Conservation (phyloP, 2,797 vertebrate species). For the Pagetopsis macropterus region DNA sequence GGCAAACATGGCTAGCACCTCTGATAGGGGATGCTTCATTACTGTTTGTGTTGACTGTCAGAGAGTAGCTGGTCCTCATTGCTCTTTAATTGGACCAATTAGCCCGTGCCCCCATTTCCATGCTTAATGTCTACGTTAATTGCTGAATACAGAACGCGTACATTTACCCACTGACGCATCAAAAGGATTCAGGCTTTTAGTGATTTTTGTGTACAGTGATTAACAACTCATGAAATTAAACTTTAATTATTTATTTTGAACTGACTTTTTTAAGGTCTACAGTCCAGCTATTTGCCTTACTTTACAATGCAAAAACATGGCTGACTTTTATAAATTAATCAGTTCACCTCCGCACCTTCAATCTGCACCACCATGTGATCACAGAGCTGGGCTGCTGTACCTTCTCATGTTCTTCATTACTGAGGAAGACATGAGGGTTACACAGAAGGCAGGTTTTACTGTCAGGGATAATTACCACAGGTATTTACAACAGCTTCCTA, state of each 20-base stretch:
- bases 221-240: slow-evolving; percentile 28
- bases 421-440: slow-evolving; percentile 23
- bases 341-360: background rate
- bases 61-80: slow-evolving; percentile 63
- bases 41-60: slow-evolving; percentile 76
- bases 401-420: slow-evolving; percentile 33
- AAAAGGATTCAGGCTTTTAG: slow-evolving; percentile 45
- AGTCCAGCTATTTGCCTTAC: background rate
- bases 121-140: slow-evolving; percentile 71
- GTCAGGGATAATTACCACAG: slow-evolving; percentile 11
- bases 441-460: slow-evolving; percentile 11
- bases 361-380: background rate
- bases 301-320: background rate
- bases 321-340: background rate
- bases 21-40: slow-evolving; percentile 70
- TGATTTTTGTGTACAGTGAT: slow-evolving; percentile 52
- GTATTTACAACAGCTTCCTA: slow-evolving; percentile 32
- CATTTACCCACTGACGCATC: slow-evolving; percentile 50
- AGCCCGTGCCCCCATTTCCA: slow-evolving; percentile 70
- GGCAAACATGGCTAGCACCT: slow-evolving; percentile 61
- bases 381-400: background rate
- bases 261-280: slow-evolving; percentile 1
- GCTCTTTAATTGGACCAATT: slow-evolving; percentile 77
- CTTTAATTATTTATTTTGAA: background rate
- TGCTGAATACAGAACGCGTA: slow-evolving; percentile 47